A percentile compares a stretch with the other conserved stretches of the same genome.
Evolutionary conservation across 2,797 vertebrate species (phyloP).

Genomic region (Sylvia borin): DNA sequence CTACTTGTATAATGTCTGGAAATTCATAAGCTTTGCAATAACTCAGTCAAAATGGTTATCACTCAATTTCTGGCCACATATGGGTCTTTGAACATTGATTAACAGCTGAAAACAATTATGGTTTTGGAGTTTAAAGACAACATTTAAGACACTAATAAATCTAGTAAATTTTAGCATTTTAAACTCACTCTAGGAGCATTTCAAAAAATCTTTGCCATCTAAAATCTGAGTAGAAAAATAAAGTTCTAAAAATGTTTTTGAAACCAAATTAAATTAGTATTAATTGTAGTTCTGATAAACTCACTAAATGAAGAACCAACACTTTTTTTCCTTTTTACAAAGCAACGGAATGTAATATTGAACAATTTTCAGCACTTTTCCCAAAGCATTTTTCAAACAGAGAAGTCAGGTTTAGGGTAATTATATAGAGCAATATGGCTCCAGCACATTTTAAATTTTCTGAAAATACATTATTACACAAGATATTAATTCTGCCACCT

Average conservation of each 20-base stretch:
- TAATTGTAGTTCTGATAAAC: neutral
- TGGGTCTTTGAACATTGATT: neutral
- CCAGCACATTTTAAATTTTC: neutral
- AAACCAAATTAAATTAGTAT: neutral
- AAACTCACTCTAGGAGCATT: neutral
- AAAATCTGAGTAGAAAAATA: neutral
- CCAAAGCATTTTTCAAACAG: neutral
- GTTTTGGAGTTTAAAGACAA: neutral
- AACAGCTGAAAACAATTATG: neutral
- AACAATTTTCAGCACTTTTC: neutral
- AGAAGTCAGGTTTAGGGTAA: neutral
- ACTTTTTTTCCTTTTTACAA: neutral
- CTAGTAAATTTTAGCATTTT: neutral
- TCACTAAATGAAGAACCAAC: neutral
- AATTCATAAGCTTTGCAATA: neutral
- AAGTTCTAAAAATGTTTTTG: neutral
- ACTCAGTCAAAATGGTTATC: neutral
- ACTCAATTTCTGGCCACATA: accelerated
- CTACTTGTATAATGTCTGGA: accelerated
- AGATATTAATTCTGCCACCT: neutral
- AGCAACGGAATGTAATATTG: neutral
- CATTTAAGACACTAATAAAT: neutral
- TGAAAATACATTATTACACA: neutral
- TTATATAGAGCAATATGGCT: neutral
- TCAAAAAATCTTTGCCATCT: neutral